A percentile compares a stretch with the other conserved stretches of the same genome.
Conservation (phyloP, 2,888 invertebrate species). For the Drosophila engyochracea region DNA sequence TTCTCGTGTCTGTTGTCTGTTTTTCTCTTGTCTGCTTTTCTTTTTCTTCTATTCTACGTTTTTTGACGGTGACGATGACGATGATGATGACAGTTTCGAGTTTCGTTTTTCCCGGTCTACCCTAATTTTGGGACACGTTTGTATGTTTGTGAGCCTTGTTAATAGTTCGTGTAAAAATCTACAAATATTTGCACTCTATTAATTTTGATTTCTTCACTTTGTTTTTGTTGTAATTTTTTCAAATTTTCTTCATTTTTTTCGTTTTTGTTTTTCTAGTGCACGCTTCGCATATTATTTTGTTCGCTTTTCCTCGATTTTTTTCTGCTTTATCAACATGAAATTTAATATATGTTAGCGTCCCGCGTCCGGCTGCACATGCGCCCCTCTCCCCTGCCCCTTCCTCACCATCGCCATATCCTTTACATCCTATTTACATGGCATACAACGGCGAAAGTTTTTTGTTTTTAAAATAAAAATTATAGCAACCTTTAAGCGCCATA, state of each 20-base stretch:
- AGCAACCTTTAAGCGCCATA: constrained; percentile 64
- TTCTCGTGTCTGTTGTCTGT: constrained; percentile 10
- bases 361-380: constrained; percentile 15
- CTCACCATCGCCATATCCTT: constrained; percentile 12
- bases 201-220: constrained; percentile 72
- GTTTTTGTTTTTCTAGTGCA: constrained; percentile 66
- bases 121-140: constrained; percentile 21
- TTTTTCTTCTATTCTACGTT: neutral
- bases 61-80: constrained; percentile 10
- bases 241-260: constrained; percentile 2
- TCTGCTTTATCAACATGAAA: constrained; percentile 68
- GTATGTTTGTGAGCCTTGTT: constrained; percentile 65
- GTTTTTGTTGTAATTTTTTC: constrained; percentile 28
- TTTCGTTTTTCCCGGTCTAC: constrained; percentile 47
- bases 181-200: constrained; percentile 84
- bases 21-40: constrained; percentile 10
- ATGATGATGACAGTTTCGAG: constrained; percentile 57
- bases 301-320: constrained; percentile 18
- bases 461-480: constrained; percentile 67
- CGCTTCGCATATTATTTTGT: constrained; percentile 69
- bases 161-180: constrained; percentile 85
- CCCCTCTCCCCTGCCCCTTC: neutral
- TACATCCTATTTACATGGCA: constrained; percentile 64
- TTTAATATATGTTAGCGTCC: constrained; percentile 64
- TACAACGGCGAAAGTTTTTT: constrained; percentile 50